Evolutionary conservation across 2,113 vertebrate species (phyloP).

Genomic region (Sturnus vulgaris): DNA sequence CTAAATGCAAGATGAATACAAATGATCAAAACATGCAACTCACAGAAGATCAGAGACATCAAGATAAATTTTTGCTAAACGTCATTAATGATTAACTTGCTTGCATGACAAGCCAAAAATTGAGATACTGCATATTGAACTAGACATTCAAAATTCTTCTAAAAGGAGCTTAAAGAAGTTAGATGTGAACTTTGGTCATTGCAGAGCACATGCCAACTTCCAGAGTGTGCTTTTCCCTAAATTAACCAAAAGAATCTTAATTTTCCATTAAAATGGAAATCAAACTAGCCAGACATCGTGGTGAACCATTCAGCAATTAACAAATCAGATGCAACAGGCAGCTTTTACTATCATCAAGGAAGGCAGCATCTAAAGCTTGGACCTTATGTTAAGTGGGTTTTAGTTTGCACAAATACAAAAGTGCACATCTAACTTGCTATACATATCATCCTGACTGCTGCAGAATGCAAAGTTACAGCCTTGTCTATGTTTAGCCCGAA

Average conservation of each 20-base stretch:
- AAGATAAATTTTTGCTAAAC: neutral
- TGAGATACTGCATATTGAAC: neutral
- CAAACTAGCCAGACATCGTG: neutral
- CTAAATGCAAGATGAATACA: neutral
- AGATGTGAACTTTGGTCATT: neutral
- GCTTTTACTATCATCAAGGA: neutral
- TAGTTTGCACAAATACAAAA: neutral
- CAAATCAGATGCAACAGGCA: neutral
- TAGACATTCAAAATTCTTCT: neutral
- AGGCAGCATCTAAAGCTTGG: neutral
- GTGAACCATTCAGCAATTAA: neutral
- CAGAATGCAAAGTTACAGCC: neutral
- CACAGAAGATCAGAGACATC: neutral
- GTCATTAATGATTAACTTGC: slow-evolving; percentile 46
- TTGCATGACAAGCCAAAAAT: neutral
- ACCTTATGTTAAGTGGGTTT: neutral
- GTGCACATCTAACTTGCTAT: neutral
- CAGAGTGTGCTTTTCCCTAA: neutral
- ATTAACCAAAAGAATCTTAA: neutral
- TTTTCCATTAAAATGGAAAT: neutral
- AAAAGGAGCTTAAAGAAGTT: neutral
- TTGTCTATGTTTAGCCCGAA: neutral
- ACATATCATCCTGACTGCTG: neutral
- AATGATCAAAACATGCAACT: neutral
- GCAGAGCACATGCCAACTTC: neutral